Conservation (phyloP, 2,888 invertebrate genomes). For the Disparrhopalites patrizii region DNA sequence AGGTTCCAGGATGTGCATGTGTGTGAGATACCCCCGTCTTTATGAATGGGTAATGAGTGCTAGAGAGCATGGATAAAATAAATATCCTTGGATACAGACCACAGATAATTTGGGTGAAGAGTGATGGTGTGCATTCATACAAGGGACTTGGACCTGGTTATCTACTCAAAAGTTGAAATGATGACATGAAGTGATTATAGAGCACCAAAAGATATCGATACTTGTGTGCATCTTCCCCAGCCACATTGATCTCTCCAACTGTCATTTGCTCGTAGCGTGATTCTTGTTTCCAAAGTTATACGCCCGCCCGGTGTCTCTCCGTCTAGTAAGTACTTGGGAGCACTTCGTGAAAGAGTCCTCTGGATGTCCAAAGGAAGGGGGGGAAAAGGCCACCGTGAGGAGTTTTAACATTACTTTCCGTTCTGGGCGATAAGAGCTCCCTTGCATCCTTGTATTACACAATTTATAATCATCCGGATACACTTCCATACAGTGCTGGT, state of each 20-base stretch:
- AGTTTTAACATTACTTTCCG: too few relatives aligned
- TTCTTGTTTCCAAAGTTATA: too few relatives aligned
- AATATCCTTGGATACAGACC: neutral
- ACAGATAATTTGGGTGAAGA: neutral
- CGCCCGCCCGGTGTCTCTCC: too few relatives aligned
- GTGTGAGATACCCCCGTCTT: neutral
- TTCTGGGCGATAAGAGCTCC: too few relatives aligned
- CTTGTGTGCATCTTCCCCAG: neutral
- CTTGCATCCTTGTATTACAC: too few relatives aligned
- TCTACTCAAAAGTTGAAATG: neutral
- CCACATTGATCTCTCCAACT: neutral
- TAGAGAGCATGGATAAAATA: neutral
- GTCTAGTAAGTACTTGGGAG: too few relatives aligned
- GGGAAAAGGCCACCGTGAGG: too few relatives aligned
- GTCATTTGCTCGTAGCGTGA: neutral
- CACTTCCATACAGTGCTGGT: too few relatives aligned
- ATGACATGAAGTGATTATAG: constrained; percentile 2
- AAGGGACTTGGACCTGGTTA: neutral
- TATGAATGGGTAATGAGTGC: neutral
- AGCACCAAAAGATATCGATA: neutral
- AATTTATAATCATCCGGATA: too few relatives aligned
- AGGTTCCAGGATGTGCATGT: neutral
- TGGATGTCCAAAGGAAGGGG: too few relatives aligned
- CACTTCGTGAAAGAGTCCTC: too few relatives aligned
- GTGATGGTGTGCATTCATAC: neutral